Conservation (phyloP, 2,113 vertebrate genomes). For the Narcine bancroftii region DNA sequence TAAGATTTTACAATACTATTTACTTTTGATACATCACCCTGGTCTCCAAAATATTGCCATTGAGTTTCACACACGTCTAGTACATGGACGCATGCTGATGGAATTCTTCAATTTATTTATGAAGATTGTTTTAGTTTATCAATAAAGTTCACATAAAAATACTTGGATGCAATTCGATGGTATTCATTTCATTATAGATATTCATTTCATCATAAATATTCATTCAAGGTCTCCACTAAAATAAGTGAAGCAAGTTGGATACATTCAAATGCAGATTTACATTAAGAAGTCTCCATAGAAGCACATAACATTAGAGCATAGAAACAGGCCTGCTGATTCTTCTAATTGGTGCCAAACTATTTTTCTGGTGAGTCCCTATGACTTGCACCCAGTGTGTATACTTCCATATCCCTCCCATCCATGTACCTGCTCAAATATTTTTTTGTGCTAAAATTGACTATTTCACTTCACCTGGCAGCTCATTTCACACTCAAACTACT, state of each 20-base stretch:
- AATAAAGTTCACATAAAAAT: not conserved
- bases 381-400: no score
- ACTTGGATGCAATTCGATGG: not conserved
- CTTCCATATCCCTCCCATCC: no score
- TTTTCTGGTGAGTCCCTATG: no score
- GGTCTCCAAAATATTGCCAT: not conserved
- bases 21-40: not conserved
- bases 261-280: not conserved
- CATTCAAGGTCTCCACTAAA: not conserved
- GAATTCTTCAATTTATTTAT: not conserved
- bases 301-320: no score
- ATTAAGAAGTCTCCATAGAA: no score
- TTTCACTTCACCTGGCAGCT: no score
- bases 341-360: no score
- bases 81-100: not conserved
- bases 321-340: no score
- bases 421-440: no score
- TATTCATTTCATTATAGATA: not conserved
- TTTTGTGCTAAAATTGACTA: no score
- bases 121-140: not conserved
- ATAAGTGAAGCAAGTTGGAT: not conserved
- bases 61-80: not conserved
- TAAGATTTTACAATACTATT: not conserved
- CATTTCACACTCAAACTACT: no score
- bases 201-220: not conserved